Evolutionary conservation across 2,888 invertebrate genomes (phyloP).

Genomic region (Ichneumon xanthorius): DNA sequence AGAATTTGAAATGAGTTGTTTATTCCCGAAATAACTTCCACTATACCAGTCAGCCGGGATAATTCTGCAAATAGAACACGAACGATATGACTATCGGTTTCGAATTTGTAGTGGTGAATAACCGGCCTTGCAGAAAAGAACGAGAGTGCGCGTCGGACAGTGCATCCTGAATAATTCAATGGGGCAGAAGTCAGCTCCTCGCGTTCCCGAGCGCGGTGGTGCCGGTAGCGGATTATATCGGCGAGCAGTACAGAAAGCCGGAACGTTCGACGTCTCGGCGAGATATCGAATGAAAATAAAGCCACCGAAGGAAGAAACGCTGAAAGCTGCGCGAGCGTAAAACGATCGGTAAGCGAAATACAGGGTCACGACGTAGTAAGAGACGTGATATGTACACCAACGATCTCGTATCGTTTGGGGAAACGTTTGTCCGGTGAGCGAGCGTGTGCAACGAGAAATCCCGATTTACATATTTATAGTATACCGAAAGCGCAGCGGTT

Average conservation of each 20-base stretch:
- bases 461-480: constrained; percentile 83
- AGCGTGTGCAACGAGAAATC: constrained; percentile 75
- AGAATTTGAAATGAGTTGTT: neutral
- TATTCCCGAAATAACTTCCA: neutral
- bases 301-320: constrained; percentile 15
- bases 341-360: constrained; percentile 58
- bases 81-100: constrained; percentile 4
- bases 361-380: constrained; percentile 58
- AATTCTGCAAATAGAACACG: constrained; percentile 4
- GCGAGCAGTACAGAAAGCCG: constrained; percentile 55
- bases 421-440: constrained; percentile 68
- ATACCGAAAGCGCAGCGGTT: constrained; percentile 27
- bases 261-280: constrained; percentile 76
- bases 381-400: constrained; percentile 69
- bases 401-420: constrained; percentile 73
- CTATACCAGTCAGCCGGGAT: neutral
- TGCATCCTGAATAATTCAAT: constrained; percentile 67
- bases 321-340: constrained; percentile 40
- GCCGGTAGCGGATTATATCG: constrained; percentile 71
- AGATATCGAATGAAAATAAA: constrained; percentile 68
- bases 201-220: constrained; percentile 26
- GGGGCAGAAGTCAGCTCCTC: constrained; percentile 40
- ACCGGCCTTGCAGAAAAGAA: constrained; percentile 23
- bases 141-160: constrained; percentile 25
- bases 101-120: constrained; percentile 44